Conservation (phyloP, 2,888 invertebrate genomes). For the Calephelis perditalis region DNA sequence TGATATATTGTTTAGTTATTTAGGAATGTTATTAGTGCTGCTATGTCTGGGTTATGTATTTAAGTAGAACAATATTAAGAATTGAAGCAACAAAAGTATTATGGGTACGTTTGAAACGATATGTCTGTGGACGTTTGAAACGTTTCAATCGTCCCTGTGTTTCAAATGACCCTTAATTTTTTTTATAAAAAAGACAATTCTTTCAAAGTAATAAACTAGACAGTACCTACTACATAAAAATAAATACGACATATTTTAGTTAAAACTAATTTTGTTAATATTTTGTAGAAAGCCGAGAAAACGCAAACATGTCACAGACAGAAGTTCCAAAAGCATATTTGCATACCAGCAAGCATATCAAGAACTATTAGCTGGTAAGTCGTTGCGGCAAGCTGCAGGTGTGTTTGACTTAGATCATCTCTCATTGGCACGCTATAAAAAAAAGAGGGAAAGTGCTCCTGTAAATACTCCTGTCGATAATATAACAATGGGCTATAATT, state of each 20-base stretch:
- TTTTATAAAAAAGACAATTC: too few species aligned
- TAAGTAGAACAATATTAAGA: constrained; percentile 1
- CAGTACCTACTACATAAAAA: too few species aligned
- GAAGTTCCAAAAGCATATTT: constrained; percentile 3
- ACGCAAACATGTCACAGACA: background rate
- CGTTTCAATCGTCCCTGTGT: background rate
- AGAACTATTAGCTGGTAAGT: constrained; percentile 22
- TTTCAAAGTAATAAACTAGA: too few species aligned
- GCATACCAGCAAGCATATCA: constrained; percentile 4
- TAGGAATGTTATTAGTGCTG: background rate
- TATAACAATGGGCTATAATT: constrained; percentile 24
- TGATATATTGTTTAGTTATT: background rate
- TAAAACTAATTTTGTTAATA: background rate
- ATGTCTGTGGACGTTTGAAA: background rate
- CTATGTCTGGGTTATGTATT: background rate
- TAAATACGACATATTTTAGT: background rate
- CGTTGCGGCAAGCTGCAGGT: constrained; percentile 10
- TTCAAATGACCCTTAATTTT: background rate
- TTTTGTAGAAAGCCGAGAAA: background rate
- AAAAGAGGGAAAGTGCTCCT: constrained; percentile 15
- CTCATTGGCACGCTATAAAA: constrained; percentile 14
- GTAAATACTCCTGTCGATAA: constrained; percentile 16
- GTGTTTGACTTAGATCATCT: constrained; percentile 14
- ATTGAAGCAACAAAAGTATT: background rate
- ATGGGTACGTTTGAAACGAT: background rate